Evolutionary conservation across 1,140 invertebrate genomes (phyloP), one percentile per base, ranked within the genome.

Genomic region (Hycleus cichorii): DNA sequence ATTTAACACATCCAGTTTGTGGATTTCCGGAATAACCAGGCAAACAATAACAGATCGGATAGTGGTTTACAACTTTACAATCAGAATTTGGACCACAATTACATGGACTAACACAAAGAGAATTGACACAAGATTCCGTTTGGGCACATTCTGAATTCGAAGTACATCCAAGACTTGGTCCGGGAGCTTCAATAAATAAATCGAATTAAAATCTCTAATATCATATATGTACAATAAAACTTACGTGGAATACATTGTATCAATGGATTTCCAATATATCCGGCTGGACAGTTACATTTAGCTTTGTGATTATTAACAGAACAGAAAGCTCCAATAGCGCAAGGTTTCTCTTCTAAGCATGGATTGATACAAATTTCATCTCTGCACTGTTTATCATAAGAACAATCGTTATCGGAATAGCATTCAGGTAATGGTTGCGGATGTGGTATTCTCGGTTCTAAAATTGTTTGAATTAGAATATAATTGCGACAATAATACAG

Each of bases 21-120:
- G 90, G 87, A 75, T 91, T 91, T 67, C 90, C 90, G 25, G 88
- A 89, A 70, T 82, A 90, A 45, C 88, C 88, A 11, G 83, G 80
- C 65, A 81, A 74, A 70, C 91, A 94, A 60, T 78, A 83, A 69
- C 91, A 93, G 4, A 86, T 83, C 38, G 90, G 88, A 75, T 90
- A 88, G 68, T 94, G 91, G 72, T 89, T 83, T 46, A 80, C 75
- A 1, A 93, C 88, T 53, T 76, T 77, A 71, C 91, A 95, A 62
- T 89, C 84, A 2, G 90, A 84, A 69, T 93, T 85, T 1, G 80
- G 75, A 42, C 91, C 91, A 68, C 92, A 94, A 56, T 89, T 86
- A 63, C 91, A 94, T 0, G 91, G 91, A 69, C 83, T 88, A 4
- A 87, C 81, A 69, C 91, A 94, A 6, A 80, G 74, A 44, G 80